Conservation (phyloP, 2,888 invertebrate genomes). For the Caenorhabditis sp. region DNA sequence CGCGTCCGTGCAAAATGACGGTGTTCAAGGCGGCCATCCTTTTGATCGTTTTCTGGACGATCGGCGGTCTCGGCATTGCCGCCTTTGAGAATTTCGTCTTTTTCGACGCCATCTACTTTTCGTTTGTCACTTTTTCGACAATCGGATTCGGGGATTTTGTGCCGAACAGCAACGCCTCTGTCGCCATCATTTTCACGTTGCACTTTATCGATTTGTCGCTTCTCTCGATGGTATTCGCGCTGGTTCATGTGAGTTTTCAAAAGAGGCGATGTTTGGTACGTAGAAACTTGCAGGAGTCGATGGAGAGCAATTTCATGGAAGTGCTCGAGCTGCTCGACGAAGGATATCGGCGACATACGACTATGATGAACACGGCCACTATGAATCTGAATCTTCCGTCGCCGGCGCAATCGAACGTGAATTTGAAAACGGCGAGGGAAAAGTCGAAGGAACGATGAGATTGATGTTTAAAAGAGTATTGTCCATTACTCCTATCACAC, state of each 20-base stretch:
- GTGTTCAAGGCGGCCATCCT: slow-evolving; percentile 21
- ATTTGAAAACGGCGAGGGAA: slow-evolving; percentile 10
- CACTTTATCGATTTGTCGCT: slow-evolving; percentile 39
- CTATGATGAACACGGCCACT: slow-evolving; percentile 8
- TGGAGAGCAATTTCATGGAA: slow-evolving; percentile 37
- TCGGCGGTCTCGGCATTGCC: slow-evolving; percentile 21
- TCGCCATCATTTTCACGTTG: slow-evolving; percentile 8
- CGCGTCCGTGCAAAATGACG: slow-evolving; percentile 15
- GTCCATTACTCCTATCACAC: too few species aligned
- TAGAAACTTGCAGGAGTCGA: slow-evolving; percentile 18
- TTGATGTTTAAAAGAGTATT: too few species aligned
- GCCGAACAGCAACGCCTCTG: slow-evolving; percentile 4
- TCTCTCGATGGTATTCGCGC: slow-evolving; percentile 40
- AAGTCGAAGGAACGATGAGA: too few species aligned
- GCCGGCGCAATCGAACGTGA: slow-evolving; percentile 4
- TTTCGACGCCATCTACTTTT: slow-evolving; percentile 30
- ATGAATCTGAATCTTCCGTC: slow-evolving; percentile 1
- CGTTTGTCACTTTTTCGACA: slow-evolving; percentile 34
- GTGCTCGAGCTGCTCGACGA: slow-evolving; percentile 36
- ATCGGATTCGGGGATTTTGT: slow-evolving; percentile 38
- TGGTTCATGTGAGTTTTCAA: slow-evolving; percentile 37
- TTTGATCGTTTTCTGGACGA: slow-evolving; percentile 23
- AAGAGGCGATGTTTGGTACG: too few species aligned
- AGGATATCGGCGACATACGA: slow-evolving; percentile 18
- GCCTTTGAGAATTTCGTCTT: slow-evolving; percentile 18